phyloP scores from a whole-genome alignment of 2,113 vertebrate species.

The Gallinago jamesoni region DNA sequence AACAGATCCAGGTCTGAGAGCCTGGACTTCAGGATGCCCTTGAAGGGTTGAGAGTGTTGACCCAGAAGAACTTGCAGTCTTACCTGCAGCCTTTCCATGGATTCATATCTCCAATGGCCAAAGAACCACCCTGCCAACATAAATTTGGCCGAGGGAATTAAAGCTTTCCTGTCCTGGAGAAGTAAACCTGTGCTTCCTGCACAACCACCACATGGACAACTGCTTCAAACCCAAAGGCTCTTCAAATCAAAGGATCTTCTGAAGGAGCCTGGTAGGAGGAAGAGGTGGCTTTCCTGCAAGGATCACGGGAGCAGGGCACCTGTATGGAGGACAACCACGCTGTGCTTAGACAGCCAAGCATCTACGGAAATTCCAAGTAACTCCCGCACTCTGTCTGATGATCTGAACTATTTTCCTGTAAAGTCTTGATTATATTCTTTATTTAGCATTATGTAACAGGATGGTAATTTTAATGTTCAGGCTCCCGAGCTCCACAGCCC shows the following conservation, averaged over 20 bases:
- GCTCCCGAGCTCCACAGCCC: not conserved
- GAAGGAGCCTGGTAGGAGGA: not conserved
- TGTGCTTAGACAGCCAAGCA: not conserved
- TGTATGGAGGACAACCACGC: accelerated
- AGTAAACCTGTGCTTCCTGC: not conserved
- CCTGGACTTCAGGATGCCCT: not conserved
- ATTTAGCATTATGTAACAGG: slow-evolving; percentile 22
- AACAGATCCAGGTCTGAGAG: not conserved
- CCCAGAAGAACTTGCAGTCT: not conserved
- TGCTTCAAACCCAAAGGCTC: not conserved
- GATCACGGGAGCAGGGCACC: not conserved
- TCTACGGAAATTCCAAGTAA: not conserved
- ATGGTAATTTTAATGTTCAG: slow-evolving; percentile 1
- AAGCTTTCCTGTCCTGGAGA: not conserved
- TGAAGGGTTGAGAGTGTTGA: not conserved
- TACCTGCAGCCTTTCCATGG: not conserved
- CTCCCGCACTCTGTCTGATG: not conserved
- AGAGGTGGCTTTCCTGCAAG: not conserved
- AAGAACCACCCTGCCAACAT: not conserved
- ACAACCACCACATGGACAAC: no score
- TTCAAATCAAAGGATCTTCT: not conserved
- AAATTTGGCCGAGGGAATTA: not conserved
- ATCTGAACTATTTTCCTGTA: not conserved
- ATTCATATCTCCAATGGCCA: accelerated
- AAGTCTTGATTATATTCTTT: slow-evolving; percentile 3